Conservation (phyloP, 1,140 invertebrate species). For the Sarcophaga peregrina region DNA sequence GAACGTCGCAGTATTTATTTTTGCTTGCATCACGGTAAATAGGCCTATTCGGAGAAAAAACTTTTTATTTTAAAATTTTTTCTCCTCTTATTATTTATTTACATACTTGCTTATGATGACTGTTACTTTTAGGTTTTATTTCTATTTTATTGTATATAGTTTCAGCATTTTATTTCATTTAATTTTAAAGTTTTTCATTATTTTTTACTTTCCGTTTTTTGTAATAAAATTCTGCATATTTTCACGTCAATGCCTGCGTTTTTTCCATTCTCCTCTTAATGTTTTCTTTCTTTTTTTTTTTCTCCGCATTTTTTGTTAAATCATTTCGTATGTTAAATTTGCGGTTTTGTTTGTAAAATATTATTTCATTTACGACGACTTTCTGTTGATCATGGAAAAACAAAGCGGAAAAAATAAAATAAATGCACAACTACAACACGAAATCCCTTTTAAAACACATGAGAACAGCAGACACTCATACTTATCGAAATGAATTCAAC, state of each 20-base stretch:
- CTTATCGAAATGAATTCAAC: neutral
- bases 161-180: neutral
- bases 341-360: constrained; percentile 22
- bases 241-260: neutral
- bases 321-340: constrained; percentile 25
- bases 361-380: constrained; percentile 13
- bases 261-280: no score
- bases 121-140: neutral
- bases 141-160: neutral
- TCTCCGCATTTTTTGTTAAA: neutral
- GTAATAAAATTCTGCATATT: neutral
- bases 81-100: no score
- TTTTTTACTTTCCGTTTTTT: neutral
- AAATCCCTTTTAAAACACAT: neutral
- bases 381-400: neutral
- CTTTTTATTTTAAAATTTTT: no score
- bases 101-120: no score
- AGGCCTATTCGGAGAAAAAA: no score
- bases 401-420: neutral
- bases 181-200: neutral
- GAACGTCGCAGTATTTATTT: no score
- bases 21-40: no score
- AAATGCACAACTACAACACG: neutral
- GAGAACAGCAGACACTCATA: neutral
- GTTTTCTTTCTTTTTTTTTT: no score